phyloP scores from a whole-genome alignment of 2,113 vertebrate genomes.

The Rhinolophus sinicus region DNA sequence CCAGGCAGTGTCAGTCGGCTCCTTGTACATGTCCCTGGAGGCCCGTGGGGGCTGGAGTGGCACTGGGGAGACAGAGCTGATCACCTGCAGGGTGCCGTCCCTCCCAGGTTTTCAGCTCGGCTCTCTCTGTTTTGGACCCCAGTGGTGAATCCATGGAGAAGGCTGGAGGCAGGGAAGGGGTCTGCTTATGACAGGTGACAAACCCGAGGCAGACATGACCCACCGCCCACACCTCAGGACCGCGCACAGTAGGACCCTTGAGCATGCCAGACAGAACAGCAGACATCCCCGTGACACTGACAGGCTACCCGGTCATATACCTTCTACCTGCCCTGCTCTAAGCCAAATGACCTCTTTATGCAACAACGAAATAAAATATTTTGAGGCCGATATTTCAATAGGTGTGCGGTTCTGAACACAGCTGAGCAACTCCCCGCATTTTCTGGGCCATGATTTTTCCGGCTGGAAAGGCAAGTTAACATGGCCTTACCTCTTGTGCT shows the following conservation, averaged over 20 bases:
- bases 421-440: fast-evolving
- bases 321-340: background rate
- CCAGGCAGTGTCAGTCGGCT: background rate
- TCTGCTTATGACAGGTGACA: background rate
- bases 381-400: background rate
- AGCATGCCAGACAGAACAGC: fast-evolving
- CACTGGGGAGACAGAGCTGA: background rate
- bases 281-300: background rate
- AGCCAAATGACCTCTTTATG: background rate
- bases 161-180: background rate
- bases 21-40: background rate
- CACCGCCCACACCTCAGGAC: background rate
- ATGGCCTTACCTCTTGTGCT: background rate
- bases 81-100: too few species aligned
- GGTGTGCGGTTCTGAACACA: background rate
- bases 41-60: too few species aligned
- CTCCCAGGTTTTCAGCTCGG: background rate
- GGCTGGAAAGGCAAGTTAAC: background rate
- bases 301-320: background rate
- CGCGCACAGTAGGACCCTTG: background rate
- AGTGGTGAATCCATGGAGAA: background rate
- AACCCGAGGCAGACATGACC: background rate
- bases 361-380: background rate
- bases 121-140: background rate
- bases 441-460: background rate